Percentiles rank a stretch among this genome's conserved stretches.
Conservation (phyloP, 2,888 invertebrate species). For the Campoplex nolae region DNA sequence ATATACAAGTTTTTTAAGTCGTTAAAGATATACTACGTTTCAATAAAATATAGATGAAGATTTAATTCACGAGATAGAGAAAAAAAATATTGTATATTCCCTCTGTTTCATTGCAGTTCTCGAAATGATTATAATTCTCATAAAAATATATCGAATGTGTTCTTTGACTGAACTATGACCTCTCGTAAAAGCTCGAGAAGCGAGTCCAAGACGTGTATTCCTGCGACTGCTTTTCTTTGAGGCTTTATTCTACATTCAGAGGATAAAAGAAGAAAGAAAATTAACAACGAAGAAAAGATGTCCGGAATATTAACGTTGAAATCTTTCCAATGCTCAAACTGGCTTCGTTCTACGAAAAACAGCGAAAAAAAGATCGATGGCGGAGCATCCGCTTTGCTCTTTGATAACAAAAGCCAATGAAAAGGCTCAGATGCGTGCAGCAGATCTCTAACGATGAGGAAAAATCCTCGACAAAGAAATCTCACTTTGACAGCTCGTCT, state of each 20-base stretch:
- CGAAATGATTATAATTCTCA: neutral
- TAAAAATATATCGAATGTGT: neutral
- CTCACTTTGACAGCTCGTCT: neutral
- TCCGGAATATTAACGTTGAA: neutral
- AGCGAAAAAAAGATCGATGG: slow-evolving; percentile 8
- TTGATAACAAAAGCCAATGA: slow-evolving; percentile 34
- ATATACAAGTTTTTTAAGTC: too few relatives aligned
- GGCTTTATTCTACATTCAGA: neutral
- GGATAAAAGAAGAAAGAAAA: neutral
- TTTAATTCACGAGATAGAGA: neutral
- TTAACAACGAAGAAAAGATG: slow-evolving; percentile 2
- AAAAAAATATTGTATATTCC: neutral
- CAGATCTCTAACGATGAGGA: slow-evolving; percentile 27
- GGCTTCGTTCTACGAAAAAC: neutral
- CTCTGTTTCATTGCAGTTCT: neutral
- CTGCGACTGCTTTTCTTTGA: slow-evolving; percentile 8
- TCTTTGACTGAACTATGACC: neutral
- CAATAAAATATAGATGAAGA: neutral
- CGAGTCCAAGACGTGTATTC: neutral
- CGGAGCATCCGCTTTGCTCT: neutral
- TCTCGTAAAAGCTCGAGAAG: too few relatives aligned
- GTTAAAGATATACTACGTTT: too few relatives aligned
- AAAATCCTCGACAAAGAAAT: slow-evolving; percentile 37
- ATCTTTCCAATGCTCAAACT: neutral
- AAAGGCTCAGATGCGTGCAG: slow-evolving; percentile 20